Evolutionary conservation across 2,888 invertebrate genomes (phyloP), one percentile per base, ranked within the genome.

Genomic region (Masnerella sp.): DNA sequence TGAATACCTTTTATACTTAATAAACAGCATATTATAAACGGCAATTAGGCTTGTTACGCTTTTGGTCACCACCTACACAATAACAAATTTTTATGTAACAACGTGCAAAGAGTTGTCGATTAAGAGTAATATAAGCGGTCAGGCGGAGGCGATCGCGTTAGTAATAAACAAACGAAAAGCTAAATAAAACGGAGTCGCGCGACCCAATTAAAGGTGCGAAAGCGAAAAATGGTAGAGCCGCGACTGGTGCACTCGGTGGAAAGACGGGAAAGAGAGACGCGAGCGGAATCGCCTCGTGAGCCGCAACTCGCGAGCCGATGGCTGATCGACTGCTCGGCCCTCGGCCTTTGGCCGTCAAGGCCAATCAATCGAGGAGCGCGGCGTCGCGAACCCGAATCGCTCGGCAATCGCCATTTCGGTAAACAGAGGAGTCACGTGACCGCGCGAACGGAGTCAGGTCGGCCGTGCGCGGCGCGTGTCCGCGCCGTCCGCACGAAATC

Each of bases 371-470:
- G n/a, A n/a, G n/a, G n/a, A n/a, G n/a, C 14, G 36, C 36, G 22
- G 2, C 4, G 3, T 14, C 17, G 7, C 11, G 20, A 5, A 43
- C 9, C 40, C 8, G 52, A 40, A 58, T 56, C 30, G 42, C 47
- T 80, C 74, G 76, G 77, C 73, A 74, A 79, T 82, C 86, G 85
- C 87, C 87, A 87, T 87, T 86, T 87, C 85, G 82, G 87, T 87
- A 87, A 87, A 87, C 87, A 87, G n/a, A n/a, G n/a, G n/a, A n/a
- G n/a, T n/a, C n/a, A n/a, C n/a, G n/a, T n/a, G n/a, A n/a, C n/a
- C n/a, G 80, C 77, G 74, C 77, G 77, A 12, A 5, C 68, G 83
- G 80, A 82, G 80, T 78, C 82, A 81, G 81, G 22, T 28, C 38
- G 38, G 38, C 59, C 18, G 59, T n/a, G n/a, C n/a, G n/a, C n/a